Evolutionary conservation across 64 coral and sea anemone species (phyloP).

Genomic region (Cladopsammia gracilis): DNA sequence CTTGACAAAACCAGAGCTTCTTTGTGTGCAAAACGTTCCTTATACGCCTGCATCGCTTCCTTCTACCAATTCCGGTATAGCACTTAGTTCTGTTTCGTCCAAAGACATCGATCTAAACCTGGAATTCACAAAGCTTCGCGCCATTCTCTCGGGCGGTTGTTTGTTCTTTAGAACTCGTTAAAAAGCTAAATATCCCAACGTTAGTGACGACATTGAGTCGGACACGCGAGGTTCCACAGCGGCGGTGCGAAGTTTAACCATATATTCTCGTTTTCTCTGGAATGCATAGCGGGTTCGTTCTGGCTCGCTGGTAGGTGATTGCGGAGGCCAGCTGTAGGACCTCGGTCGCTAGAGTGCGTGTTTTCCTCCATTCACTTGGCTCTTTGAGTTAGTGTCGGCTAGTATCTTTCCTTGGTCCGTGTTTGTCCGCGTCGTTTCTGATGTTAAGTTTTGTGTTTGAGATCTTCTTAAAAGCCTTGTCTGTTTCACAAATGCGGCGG

Average conservation of each 20-base stretch:
- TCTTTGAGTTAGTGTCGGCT: too few species aligned
- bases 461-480: background rate
- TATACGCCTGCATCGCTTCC: background rate
- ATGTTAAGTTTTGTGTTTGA: background rate
- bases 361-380: background rate
- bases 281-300: background rate
- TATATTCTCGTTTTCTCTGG: slow-evolving; percentile 8
- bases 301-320: background rate
- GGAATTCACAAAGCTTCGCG: background rate
- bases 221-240: background rate
- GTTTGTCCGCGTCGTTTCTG: background rate
- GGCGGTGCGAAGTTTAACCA: background rate
- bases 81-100: background rate
- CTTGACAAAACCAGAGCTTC: background rate
- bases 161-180: slow-evolving; percentile 42
- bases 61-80: slow-evolving; percentile 13
- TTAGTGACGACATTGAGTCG: slow-evolving; percentile 52
- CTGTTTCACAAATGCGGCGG: background rate
- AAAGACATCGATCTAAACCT: slow-evolving; percentile 4
- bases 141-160: background rate
- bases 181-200: slow-evolving; percentile 40
- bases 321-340: background rate
- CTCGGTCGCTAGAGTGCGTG: background rate
- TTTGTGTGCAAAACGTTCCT: background rate
- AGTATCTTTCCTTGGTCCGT: background rate